Evolutionary conservation across 2,113 vertebrate species (phyloP), one percentile per base, ranked within the genome.

Genomic region (Pelmatolapia mariae): DNA sequence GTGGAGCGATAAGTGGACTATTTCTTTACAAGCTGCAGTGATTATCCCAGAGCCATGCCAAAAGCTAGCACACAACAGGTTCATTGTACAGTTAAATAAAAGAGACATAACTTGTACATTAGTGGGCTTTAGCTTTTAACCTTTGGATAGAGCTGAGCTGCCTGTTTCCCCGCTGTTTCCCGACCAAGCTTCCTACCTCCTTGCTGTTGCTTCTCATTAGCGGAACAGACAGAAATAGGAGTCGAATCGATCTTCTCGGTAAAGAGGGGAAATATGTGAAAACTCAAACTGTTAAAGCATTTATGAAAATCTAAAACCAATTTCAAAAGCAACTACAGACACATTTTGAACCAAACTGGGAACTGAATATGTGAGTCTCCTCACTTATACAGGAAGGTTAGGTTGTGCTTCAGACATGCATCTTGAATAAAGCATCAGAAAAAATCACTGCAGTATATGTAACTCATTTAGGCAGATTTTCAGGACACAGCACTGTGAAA

Each of bases 401-500:
- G 24, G 71, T 15, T 86, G 31, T 80, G 59, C 50, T 24, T 26
- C 59, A 38, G 73, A 78, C 66, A 68, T 16, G 24, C 83, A 7
- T 89, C 79, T 82, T 84, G 8, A 87, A 79, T 53, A 85, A 80
- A 33, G 82, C 82, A 50, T 81, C 71, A 83, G 54, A 78, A 26
- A 89, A 87, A 82, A 68, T 18, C 26, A 8, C 16, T 84, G 43
- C 76, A 31, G 33, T 59, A 66, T 54, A 50, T 85, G 18, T 76
- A 40, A 82, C 63, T 59, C 13, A 26, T 80, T 83, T 47, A 53
- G 89, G 38, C 26, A 86, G 82, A 93, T 91, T 86, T 85, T 90
- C 6, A 3, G 88, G 81, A 90, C 63, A 83, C 8, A 47, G 52
- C 56, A 52, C 80, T 86, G 83, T 90, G 86, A 91, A 93, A 86